Evolutionary conservation across 2,797 vertebrate species (phyloP), one percentile per base, ranked within the genome.

Genomic region (Stomatorhinus walkeri): DNA sequence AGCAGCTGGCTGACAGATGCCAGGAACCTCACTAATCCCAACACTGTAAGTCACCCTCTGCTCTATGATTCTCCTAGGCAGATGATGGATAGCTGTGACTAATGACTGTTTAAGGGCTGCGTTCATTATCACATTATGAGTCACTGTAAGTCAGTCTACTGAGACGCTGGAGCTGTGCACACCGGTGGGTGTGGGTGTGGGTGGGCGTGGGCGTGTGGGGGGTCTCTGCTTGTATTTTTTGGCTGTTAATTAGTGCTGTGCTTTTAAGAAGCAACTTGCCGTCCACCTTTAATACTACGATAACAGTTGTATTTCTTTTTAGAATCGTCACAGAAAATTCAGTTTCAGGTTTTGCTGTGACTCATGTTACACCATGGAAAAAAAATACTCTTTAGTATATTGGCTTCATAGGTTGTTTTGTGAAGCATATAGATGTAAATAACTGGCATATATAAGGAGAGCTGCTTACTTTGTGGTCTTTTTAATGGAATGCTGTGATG

Each of bases 1-100:
- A 98, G 97, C 96, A 98, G 97, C 95, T 98, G 97, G 97, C 93
- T 98, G 95, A 98, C 97, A 68, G 97, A 98, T 84, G 97, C 97
- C 92, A 95, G 97, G 93, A 98, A 98, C 92, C 96, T 97, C 92
- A 97, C 96, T 94, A 97, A 97, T 93, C 96, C 96, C 93, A 97
- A 97, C 95, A 97, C 96, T 93, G 96, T 97, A 94, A 96, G 96
- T 95, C 93, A 19, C 49, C 5, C 46, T 22, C 68, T 40, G 22
- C 22, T 19, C 6, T 2, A 2, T 19, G 49, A 10, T n/a, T 10
- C 16, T 88, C 7, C 16, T 3, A n/a, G 59, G 22, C 56, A 68
- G 51, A n/a, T 22, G n/a, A 24, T 2, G 43, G 46, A 28, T 16
- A 7, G 24, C 84, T 48, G 16, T 85, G 10, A 52, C 40, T 22